Evolutionary conservation across 2,797 vertebrate genomes (phyloP).

Genomic region (Alfaro cultratus): DNA sequence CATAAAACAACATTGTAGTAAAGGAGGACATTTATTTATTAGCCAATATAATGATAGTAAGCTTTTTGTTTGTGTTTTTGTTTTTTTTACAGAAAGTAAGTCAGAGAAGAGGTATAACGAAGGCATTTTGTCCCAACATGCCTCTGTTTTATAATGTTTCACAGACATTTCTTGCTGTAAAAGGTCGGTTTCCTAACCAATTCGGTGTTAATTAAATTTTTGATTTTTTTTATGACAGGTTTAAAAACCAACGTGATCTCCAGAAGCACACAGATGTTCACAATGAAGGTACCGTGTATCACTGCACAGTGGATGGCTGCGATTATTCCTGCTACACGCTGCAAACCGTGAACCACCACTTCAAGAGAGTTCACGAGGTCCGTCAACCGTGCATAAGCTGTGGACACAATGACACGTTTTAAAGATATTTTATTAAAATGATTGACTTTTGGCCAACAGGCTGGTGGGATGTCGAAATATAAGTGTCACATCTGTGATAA

Average conservation of each 20-base stretch:
- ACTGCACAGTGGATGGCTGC: slow-evolving; percentile 81
- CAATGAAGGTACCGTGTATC: slow-evolving; percentile 82
- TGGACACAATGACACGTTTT: background rate
- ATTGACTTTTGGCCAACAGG: slow-evolving; percentile 52
- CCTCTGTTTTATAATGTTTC: background rate
- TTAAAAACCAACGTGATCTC: slow-evolving; percentile 83
- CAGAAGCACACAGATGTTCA: slow-evolving; percentile 83
- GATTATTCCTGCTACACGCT: slow-evolving; percentile 79
- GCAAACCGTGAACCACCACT: slow-evolving; percentile 75
- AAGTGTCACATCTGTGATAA: slow-evolving; percentile 86
- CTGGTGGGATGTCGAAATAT: slow-evolving; percentile 79
- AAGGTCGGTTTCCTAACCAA: background rate
- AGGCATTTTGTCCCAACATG: background rate
- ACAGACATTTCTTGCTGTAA: background rate
- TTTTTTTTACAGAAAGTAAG: background rate
- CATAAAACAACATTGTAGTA: background rate
- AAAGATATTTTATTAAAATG: background rate
- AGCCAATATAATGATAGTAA: background rate
- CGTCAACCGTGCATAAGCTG: slow-evolving; percentile 10
- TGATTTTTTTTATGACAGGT: slow-evolving; percentile 67
- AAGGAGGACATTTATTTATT: background rate
- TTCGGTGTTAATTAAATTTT: too few species aligned
- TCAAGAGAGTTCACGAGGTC: slow-evolving; percentile 79
- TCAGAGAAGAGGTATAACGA: background rate
- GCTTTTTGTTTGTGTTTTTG: too few species aligned